Evolutionary conservation across 2,113 vertebrate species (phyloP).

Genomic region (Vombatus ursinus): DNA sequence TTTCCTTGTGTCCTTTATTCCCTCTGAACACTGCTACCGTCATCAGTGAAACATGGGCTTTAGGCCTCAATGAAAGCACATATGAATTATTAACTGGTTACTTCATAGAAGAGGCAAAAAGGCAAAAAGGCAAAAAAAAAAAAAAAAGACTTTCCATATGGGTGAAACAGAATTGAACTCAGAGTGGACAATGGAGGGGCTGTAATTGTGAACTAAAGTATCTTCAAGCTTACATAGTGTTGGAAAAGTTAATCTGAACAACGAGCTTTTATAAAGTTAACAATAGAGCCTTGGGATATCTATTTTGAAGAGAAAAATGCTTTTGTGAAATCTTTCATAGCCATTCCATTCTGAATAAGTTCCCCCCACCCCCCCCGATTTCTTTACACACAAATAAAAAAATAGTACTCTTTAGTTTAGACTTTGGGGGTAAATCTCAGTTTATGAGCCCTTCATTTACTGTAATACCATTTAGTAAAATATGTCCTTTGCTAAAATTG

Average conservation of each 20-base stretch:
- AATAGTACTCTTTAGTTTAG: slow-evolving; percentile 3
- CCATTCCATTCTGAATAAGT: slow-evolving; percentile 38
- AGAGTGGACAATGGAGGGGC: slow-evolving; percentile 52
- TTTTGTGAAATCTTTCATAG: slow-evolving; percentile 44
- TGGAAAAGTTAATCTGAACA: slow-evolving; percentile 74
- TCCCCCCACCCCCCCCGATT: not conserved
- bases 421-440: slow-evolving; percentile 20
- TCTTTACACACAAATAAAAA: slow-evolving; percentile 4
- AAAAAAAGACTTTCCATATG: slow-evolving; percentile 61
- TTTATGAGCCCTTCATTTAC: not conserved
- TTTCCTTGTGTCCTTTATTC: slow-evolving; percentile 25
- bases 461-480: slow-evolving; percentile 17
- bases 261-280: slow-evolving; percentile 68
- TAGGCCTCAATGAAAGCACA: not conserved
- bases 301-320: slow-evolving; percentile 48
- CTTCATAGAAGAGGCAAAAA: not conserved
- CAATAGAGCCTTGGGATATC: slow-evolving; percentile 67
- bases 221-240: slow-evolving; percentile 67
- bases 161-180: slow-evolving; percentile 41
- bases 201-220: slow-evolving; percentile 59
- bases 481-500: slow-evolving; percentile 13
- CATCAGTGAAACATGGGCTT: slow-evolving; percentile 43
- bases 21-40: not conserved
- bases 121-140: slow-evolving; percentile 30
- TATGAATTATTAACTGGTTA: slow-evolving; percentile 54